phyloP scores from a whole-genome alignment of 2,797 vertebrate genomes.

The Capromys pilorides region DNA sequence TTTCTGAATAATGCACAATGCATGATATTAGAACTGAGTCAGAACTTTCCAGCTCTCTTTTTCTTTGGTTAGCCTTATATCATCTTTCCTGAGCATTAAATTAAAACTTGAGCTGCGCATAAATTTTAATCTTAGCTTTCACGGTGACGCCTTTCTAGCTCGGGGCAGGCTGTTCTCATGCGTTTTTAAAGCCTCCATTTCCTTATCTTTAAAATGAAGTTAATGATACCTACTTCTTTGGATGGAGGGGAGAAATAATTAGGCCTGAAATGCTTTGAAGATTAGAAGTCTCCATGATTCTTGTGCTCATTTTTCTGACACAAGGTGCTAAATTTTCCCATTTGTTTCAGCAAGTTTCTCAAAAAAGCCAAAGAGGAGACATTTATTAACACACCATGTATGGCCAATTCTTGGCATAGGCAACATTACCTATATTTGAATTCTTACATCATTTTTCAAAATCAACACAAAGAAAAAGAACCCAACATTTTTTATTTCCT shows the following conservation, averaged over 20 bases:
- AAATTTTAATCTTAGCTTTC: constrained; percentile 35
- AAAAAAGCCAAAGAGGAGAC: neutral
- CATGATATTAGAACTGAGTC: neutral
- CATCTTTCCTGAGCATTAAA: constrained; percentile 18
- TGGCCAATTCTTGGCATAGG: neutral
- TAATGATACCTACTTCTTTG: constrained; percentile 62
- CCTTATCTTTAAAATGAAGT: constrained; percentile 73
- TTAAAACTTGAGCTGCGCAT: constrained; percentile 15
- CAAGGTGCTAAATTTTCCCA: neutral
- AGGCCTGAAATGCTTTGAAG: constrained; percentile 68
- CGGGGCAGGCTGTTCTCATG: neutral
- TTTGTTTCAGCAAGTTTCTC: neutral
- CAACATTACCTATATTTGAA: neutral
- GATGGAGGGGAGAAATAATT: constrained; percentile 56
- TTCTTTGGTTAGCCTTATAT: neutral
- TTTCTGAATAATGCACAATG: neutral
- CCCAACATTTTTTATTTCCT: neutral
- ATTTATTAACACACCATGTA: neutral
- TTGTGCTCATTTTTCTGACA: neutral
- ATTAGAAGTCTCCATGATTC: constrained; percentile 48
- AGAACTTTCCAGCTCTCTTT: neutral
- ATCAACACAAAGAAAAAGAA: neutral
- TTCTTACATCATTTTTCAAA: constrained; percentile 45
- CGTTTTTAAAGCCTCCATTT: constrained; percentile 23
- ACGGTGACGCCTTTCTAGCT: neutral